phyloP scores from a whole-genome alignment of 2,113 vertebrate species.

The Ciconia stormi region DNA sequence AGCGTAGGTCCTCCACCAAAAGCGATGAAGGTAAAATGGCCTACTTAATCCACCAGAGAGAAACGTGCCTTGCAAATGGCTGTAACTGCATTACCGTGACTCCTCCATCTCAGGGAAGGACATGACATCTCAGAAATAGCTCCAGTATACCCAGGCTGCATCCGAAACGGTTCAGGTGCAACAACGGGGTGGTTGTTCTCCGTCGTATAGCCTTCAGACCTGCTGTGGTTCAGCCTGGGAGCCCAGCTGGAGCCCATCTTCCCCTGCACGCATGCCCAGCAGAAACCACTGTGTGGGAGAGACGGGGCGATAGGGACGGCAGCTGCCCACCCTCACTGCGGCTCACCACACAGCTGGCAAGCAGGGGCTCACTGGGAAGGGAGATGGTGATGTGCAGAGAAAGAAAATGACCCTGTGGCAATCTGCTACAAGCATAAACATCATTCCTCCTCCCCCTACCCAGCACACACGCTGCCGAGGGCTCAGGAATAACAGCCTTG shows the following conservation, averaged over 20 bases:
- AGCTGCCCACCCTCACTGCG: not conserved
- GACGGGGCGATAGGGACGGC: rapidly evolving
- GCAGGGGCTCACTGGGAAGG: not conserved
- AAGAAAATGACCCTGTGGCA: not conserved
- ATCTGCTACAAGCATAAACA: not conserved
- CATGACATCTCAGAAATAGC: not conserved
- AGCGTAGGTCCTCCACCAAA: not conserved
- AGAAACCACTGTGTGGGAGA: not conserved
- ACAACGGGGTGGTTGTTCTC: not conserved
- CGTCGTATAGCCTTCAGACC: not conserved
- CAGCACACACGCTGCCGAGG: rapidly evolving
- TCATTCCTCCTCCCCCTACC: not conserved
- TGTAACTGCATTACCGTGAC: rapidly evolving
- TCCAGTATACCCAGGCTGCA: not conserved
- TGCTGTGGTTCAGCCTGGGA: not conserved
- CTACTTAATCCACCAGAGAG: not conserved
- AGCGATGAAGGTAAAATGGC: not conserved
- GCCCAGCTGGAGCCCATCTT: not conserved
- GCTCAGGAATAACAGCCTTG: not conserved
- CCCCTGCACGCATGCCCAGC: not conserved
- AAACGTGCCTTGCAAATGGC: not conserved
- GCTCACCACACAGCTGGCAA: not conserved
- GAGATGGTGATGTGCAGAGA: not conserved
- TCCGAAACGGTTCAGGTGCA: not conserved
- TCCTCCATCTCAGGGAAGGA: not conserved